Conservation (phyloP, 2,797 vertebrate species). For the Eulemur mongoz region DNA sequence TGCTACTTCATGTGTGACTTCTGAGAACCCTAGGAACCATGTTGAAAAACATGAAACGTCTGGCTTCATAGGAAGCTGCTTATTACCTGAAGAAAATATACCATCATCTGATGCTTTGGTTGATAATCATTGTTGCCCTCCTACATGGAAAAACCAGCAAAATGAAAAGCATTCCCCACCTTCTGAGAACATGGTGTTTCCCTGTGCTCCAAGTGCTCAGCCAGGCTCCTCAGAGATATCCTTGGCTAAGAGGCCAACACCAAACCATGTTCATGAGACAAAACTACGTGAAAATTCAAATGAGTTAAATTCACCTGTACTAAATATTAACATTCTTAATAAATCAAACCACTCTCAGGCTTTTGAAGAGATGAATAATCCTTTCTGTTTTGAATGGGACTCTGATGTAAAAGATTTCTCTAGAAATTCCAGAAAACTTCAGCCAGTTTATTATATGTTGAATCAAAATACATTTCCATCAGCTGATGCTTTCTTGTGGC, state of each 20-base stretch:
- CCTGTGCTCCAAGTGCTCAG: slow-evolving; percentile 50
- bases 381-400: slow-evolving; percentile 82
- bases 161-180: neutral
- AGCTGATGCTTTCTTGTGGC: slow-evolving; percentile 76
- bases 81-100: slow-evolving; percentile 79
- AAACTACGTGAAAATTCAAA: slow-evolving; percentile 70
- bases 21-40: slow-evolving; percentile 58
- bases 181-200: neutral
- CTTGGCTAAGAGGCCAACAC: neutral
- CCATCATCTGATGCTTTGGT: slow-evolving; percentile 74
- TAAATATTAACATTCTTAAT: slow-evolving; percentile 60
- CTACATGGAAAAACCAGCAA: slow-evolving; percentile 16
- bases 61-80: slow-evolving; percentile 77
- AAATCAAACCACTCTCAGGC: neutral
- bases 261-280: slow-evolving; percentile 48
- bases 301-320: slow-evolving; percentile 61
- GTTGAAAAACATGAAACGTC: slow-evolving; percentile 80
- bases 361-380: slow-evolving; percentile 79
- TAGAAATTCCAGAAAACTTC: slow-evolving; percentile 62
- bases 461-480: slow-evolving; percentile 79
- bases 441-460: slow-evolving; percentile 79
- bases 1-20: slow-evolving; percentile 31
- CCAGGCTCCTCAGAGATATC: slow-evolving; percentile 75
- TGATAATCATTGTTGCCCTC: slow-evolving; percentile 42
- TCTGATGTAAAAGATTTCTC: slow-evolving; percentile 74